These are phyloP conservation scores for Thrips palmi DNA, from an alignment of 1,140 invertebrate species.

Conservation along the genomic window DNA sequence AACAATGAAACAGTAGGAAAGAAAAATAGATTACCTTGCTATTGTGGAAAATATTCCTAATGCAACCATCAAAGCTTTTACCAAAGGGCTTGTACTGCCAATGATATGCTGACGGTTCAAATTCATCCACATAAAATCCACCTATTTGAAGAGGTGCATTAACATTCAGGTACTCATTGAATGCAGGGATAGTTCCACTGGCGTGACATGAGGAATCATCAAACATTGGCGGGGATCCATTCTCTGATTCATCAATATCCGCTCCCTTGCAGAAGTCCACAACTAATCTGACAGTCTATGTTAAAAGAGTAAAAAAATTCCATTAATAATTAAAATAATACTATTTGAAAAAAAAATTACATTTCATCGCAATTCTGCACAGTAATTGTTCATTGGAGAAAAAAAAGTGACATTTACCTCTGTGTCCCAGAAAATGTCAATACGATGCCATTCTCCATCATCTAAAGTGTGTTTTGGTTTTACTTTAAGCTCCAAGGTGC, in stretches of 20 bases:
- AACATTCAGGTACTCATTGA: slow-evolving; percentile 92
- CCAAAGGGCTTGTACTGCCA: slow-evolving; percentile 74
- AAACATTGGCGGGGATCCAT: slow-evolving; percentile 69
- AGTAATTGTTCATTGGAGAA: neutral
- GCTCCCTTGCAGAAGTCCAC: slow-evolving; percentile 83
- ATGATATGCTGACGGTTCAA: slow-evolving; percentile 66
- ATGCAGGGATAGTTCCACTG: slow-evolving; percentile 70
- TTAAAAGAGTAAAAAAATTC: slow-evolving; percentile 13
- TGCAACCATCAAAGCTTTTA: slow-evolving; percentile 86
- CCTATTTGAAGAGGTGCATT: slow-evolving; percentile 75
- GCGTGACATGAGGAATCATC: slow-evolving; percentile 78
- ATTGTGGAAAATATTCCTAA: slow-evolving; percentile 88
- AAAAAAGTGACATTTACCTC: slow-evolving; percentile 33
- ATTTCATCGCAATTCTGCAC: neutral
- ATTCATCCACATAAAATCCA: slow-evolving; percentile 69
- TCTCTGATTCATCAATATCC: slow-evolving; percentile 68
- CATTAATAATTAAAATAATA: neutral
- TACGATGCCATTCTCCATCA: slow-evolving; percentile 89
- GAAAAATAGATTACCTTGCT: slow-evolving; percentile 42
- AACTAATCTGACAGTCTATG: slow-evolving; percentile 67
- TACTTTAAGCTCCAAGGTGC: slow-evolving; percentile 72
- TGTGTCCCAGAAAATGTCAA: slow-evolving; percentile 90
- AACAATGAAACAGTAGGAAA: neutral
- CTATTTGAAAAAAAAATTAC: neutral
- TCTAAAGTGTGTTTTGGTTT: slow-evolving; percentile 72